Base-by-base conservation (phyloP, 2,113 vertebrate genomes). In the Melanocharis versteri region DNA sequence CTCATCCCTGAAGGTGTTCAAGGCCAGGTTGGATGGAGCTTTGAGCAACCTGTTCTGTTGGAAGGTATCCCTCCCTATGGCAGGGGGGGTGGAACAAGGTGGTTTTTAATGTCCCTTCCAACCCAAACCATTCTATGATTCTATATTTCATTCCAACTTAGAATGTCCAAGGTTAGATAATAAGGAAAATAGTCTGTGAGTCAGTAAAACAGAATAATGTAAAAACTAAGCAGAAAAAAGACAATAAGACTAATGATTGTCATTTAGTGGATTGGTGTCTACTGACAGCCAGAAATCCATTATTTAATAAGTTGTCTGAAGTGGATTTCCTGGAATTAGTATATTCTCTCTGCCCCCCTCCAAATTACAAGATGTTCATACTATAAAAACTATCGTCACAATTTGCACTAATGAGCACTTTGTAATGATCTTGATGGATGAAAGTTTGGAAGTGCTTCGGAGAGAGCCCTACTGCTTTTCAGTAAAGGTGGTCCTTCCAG, bases 41-140 rank as follows among this genome's bases (percentile, higher is more conserved):
- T 69, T 61, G 62, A 27, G 26, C 54, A 33, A 15, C 47, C 14
- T 48, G 4, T 17, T 77, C 26, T 37, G 16, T 24, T 48, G 87
- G 26, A 83, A 69, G 7, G 11, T n/a, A 28, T 68, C 16, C 28
- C 9, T 54, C 20, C 44, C 30, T 23, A 7, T 28, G 51, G 19
- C 4, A 6, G 3, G 6, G 10, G 13, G 12, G 2, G 6, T 42
- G 8, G 56, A 69, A 83, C 0, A 1, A 54, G 35, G 4, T 48
- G 24, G 6, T 69, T 14, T 61, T 61, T 31, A 54, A 39, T n/a
- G n/a, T 61, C 47, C 24, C 26, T 83, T 76, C 47, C 40, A 61
- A 54, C 30, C 16, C n/a, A 68, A 47, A 68, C 14, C 14, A 23
- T 40, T 83, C 35, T 20, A 1, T 48, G 30, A 40, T 42, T 62